Conservation (phyloP, 2,113 vertebrate genomes). For the Actinemys pallida region DNA sequence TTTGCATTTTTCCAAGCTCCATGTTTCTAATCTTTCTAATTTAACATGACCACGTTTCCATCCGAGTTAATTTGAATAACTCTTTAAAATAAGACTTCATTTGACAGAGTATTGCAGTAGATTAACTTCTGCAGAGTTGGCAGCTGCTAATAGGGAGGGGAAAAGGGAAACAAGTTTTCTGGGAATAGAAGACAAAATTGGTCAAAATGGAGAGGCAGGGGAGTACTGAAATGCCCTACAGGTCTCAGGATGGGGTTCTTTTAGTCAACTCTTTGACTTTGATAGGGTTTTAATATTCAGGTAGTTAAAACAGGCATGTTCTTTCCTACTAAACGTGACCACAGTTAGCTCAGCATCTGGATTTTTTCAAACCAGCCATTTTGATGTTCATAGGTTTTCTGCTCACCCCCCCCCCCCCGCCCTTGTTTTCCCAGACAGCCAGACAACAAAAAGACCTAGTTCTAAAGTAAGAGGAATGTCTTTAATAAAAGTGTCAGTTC, state of each 20-base stretch:
- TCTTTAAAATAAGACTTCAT: conserved; percentile 15
- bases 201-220: not conserved
- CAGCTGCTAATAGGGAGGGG: not conserved
- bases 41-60: not conserved
- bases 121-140: not conserved
- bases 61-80: conserved; percentile 7
- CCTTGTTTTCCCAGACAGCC: not conserved
- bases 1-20: not conserved
- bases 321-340: not conserved
- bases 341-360: not conserved
- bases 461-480: conserved; percentile 45
- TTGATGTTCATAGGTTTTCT: conserved; percentile 14
- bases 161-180: not conserved
- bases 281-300: not conserved
- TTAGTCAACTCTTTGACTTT: not conserved
- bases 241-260: not conserved
- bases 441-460: not conserved
- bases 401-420: not conserved
- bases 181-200: not conserved
- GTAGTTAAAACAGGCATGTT: not conserved
- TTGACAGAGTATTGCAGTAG: conserved; percentile 12
- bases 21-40: not conserved
- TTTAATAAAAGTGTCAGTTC: conserved; percentile 59
- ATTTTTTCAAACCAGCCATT: conserved; percentile 12
- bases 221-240: not conserved